Evolutionary conservation across 1,140 invertebrate species (phyloP), one percentile per base, ranked within the genome.

Genomic region (Muscidifurax raptorellus): DNA sequence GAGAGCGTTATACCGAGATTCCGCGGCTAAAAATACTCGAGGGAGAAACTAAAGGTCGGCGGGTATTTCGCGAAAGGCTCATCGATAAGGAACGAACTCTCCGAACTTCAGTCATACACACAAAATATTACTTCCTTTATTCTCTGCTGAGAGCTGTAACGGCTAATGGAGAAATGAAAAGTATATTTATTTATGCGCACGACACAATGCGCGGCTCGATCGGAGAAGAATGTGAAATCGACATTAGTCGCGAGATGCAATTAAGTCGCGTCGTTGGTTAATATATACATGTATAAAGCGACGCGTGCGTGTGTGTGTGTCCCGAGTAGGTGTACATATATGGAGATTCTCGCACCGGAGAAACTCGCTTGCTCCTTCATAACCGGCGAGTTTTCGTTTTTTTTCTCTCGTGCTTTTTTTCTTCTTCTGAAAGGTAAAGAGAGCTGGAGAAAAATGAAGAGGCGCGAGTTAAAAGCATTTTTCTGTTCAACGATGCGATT

Each of bases 281-380:
- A 82, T 82, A 59, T 59, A 59, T 40, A 82, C 75, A 59, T 59
- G n/a, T 40, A 40, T 40, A 12, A 40, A 40, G 36, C 9, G 36
- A 82, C 10, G n/a, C 40, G 52, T 28, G 32, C 12, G 71, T 2
- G 22, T 18, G 32, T 30, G 27, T 30, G 28, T n/a, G 12, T 27
- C 25, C n/a, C 18, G 25, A 59, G 64, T 83, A 64, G 22, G 44
- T 32, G 22, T 82, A 76, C 47, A 18, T 83, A 67, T 77, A 77
- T 77, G 72, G 81, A 83, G 74, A 77, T 77, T 83, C 81, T 52
- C 2, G 47, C 12, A 22, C 28, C n/a, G 47, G 71, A 82, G 80
- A 76, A 82, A 76, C 9, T 82, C 71, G n/a, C 10, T 22, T 40
- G 79, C 59, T 22, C 22, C 27, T 52, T 80, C 40, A 52, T 72